Base-by-base conservation (phyloP, 2,888 invertebrate genomes). In the Ectobius pallidus region DNA sequence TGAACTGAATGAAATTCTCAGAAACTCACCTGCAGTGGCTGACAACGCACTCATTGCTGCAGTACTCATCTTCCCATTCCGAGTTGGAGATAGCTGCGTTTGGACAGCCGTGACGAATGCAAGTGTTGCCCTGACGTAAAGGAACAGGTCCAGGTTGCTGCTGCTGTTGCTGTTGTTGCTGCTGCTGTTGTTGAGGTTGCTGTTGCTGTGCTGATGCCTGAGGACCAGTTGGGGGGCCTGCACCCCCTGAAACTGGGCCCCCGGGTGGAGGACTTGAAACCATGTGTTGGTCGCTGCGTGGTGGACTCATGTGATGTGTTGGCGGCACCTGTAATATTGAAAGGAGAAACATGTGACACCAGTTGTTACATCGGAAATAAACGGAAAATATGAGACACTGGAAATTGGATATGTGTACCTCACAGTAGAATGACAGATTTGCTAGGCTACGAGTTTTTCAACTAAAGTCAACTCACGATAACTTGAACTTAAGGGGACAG, bases 21-120 rank as follows among this genome's bases (percentile, higher is more conserved):
- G n/a, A n/a, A n/a, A 34, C 58, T 58, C 82, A 91, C 91, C 95
- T 92, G 91, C 97, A 97, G 85, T 97, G 97, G 83, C 92, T 93
- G 82, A 96, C 95, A 77, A 97, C 97, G 85, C 97, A 97, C 84
- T 97, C 96, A 85, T 96, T 96, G 85, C 96, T 95, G 87, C 97
- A 97, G 84, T 96, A 97, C 83, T 97, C 97, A 82, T 95, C 95
- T 83, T 97, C 97, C 97, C 97, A 97, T 84, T 96, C 96, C 77
- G 92, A 91, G 86, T 94, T 96, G 77, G 94, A 90, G 79, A 96
- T 91, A 76, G 96, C 95, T 58, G 91, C 91, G 85, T 97, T 97
- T 76, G 91, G 91, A 84, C 97, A 97, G 77, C 96, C 96, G 80
- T 92, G 92, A 75, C 96, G 91, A 80, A 95, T 93, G 85, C 95